Evolutionary conservation across 2,888 invertebrate genomes (phyloP), one percentile per base, ranked within the genome.

Genomic region (Agrochola macilenta): DNA sequence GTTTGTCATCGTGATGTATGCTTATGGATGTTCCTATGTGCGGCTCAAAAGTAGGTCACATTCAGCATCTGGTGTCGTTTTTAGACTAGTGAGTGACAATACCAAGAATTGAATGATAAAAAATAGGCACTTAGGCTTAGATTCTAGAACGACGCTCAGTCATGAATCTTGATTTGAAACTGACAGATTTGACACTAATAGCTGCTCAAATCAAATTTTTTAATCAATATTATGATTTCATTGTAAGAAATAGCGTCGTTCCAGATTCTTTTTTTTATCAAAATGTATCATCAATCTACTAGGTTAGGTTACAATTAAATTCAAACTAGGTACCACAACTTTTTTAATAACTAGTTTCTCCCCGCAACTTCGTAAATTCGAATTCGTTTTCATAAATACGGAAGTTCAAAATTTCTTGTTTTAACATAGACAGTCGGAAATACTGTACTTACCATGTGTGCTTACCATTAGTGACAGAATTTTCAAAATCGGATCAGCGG

Each of bases 21-120:
- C 35, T 46, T 69, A 52, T 57, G 17, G 14, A 43, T 58, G n/a
- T 69, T 64, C 52, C 20, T 78, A 54, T 58, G 46, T 68, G 30
- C 46, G 43, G 43, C 23, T 30, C 35, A 35, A 68, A 82, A 82
- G 73, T 82, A 74, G 82, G 82, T 83, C 84, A 68, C n/a, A 74
- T 60, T 46, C 9, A 70, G 46, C 79, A 79, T 79, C 70, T 79
- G 70, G 14, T 63, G 54, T 23, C 70, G 23, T 63, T 54, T 1
- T 39, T 52, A 78, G 12, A 20, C 58, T 8, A 12, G 1, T 26
- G 26, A 26, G 54, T 4, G 35, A 69, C 58, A 64, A 54, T 81
- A 78, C 78, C 17, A 26, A 70, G 78, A 81, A 78, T 43, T 71
- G 1, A 52, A 46, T 30, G 17, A 68, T 46, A 77, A 77, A 80